These are phyloP conservation scores for Dipus sagitta DNA, from an alignment of 2,797 vertebrate genomes.

Conservation along the genomic window DNA sequence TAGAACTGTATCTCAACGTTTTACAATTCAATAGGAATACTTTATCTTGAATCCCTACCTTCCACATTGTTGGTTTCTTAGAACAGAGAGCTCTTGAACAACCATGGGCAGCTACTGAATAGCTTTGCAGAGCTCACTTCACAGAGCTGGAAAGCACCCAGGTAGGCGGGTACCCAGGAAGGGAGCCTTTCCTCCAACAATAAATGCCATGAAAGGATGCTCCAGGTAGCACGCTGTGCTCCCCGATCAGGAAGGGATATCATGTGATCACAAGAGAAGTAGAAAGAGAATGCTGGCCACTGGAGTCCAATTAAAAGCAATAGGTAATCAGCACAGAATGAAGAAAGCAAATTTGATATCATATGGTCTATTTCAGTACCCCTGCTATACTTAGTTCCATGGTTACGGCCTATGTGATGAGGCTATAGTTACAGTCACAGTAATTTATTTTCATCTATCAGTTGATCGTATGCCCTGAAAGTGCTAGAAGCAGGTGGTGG, in stretches of 20 bases:
- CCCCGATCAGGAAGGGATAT: background rate
- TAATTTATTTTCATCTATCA: conserved; percentile 28
- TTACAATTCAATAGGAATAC: background rate
- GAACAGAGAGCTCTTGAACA: background rate
- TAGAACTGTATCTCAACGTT: background rate
- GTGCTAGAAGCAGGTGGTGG: conserved; percentile 1
- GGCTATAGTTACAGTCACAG: background rate
- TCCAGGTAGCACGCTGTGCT: background rate
- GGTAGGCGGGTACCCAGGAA: background rate
- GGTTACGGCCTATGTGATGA: conserved; percentile 4
- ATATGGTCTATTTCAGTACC: conserved; percentile 10
- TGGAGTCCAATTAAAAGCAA: background rate
- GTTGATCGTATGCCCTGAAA: conserved; percentile 18
- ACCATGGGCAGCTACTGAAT: background rate
- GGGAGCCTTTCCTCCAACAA: background rate
- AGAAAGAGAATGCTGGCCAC: background rate
- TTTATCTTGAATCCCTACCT: conserved; percentile 34
- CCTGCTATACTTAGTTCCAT: conserved; percentile 2
- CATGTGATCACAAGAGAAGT: background rate
- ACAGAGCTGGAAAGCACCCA: background rate
- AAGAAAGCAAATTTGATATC: background rate
- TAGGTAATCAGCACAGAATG: background rate
- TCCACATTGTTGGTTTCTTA: background rate
- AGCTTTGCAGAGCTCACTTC: background rate
- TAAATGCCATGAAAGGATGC: background rate